Percentiles rank a stretch among this genome's conserved stretches.
Evolutionary conservation across 2,888 invertebrate species (phyloP).

Genomic region (Limnephilus rhombicus): DNA sequence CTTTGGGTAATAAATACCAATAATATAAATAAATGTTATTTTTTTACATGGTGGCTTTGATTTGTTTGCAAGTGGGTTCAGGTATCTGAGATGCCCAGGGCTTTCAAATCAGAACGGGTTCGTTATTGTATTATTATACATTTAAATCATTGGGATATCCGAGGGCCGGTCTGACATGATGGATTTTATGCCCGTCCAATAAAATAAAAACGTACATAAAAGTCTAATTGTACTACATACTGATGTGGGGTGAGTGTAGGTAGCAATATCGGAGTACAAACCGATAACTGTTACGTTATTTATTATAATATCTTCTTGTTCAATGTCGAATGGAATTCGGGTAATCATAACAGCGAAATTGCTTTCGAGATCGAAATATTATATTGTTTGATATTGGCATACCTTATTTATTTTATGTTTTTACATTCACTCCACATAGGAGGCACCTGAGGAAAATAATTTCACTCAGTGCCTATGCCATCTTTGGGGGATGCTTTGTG

Average conservation of each 20-base stretch:
- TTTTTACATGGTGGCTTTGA: constrained; percentile 4
- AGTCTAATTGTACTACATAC: constrained; percentile 40
- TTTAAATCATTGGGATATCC: constrained; percentile 43
- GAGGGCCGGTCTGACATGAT: constrained; percentile 19
- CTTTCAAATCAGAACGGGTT: constrained; percentile 50
- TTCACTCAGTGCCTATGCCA: too few relatives aligned
- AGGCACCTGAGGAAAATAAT: too few relatives aligned
- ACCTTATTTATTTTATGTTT: not conserved
- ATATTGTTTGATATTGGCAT: not conserved
- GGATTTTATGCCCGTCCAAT: constrained; percentile 52
- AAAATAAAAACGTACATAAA: constrained; percentile 45
- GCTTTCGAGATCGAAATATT: not conserved
- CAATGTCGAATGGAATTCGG: not conserved
- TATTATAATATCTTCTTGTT: not conserved
- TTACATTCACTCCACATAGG: too few relatives aligned
- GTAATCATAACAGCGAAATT: not conserved
- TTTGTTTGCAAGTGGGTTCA: constrained; percentile 7
- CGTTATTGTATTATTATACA: constrained; percentile 50
- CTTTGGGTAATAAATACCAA: not conserved
- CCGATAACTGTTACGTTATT: not conserved
- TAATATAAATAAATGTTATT: constrained; percentile 6
- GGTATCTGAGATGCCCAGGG: constrained; percentile 12
- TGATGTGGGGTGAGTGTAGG: not conserved
- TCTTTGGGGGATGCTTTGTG: too few relatives aligned
- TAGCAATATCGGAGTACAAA: not conserved